These are phyloP conservation scores for Selene dorsalis DNA, from an alignment of 2,797 vertebrate species.

Conservation along the genomic window DNA sequence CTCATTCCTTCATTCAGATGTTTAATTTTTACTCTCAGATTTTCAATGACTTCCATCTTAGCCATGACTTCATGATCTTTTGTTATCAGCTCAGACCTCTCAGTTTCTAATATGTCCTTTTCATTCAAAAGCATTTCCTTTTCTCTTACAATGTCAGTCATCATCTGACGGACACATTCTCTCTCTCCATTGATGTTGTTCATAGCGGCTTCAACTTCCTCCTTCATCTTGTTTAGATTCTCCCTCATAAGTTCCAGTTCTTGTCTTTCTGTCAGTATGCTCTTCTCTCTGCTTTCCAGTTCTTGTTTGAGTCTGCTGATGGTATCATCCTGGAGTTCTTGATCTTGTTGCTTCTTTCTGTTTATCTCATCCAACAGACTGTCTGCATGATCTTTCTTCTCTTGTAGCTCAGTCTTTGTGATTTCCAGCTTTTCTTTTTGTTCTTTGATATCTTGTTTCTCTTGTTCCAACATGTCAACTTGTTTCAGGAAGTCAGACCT, in stretches of 20 bases:
- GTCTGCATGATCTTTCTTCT: too few relatives aligned
- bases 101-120: not conserved
- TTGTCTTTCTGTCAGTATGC: not conserved
- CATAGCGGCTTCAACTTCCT: not conserved
- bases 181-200: constrained; percentile 2
- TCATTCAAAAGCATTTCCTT: not conserved
- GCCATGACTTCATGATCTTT: constrained; percentile 12
- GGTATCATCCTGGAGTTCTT: not conserved
- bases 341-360: not conserved
- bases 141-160: not conserved
- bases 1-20: constrained; percentile 1
- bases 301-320: not conserved
- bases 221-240: not conserved
- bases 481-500: not conserved
- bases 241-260: not conserved
- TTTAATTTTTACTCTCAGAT: not conserved
- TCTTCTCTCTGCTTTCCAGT: not conserved
- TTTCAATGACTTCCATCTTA: constrained; percentile 3
- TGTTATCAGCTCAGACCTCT: not conserved
- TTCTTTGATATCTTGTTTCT: too few relatives aligned
- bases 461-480: not conserved
- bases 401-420: too few relatives aligned
- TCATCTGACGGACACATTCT: not conserved
- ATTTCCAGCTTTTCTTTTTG: too few relatives aligned
- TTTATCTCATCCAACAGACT: not conserved